Evolutionary conservation across 1,140 invertebrate genomes (phyloP).

Genomic region (Pseudomyrmex sp.): DNA sequence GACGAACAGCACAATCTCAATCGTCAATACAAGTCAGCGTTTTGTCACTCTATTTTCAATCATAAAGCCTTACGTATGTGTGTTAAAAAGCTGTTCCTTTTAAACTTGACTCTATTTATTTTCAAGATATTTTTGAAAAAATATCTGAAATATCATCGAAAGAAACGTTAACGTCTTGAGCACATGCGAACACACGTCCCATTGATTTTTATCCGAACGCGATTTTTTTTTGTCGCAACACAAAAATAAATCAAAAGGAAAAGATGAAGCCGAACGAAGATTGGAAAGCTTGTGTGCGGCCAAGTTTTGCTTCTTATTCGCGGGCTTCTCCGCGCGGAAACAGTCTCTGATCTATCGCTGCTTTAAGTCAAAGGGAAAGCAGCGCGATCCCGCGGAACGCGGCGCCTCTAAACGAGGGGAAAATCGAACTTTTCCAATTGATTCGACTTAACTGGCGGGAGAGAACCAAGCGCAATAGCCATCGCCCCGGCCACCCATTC

Average conservation of each 20-base stretch:
- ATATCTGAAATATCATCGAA: background rate
- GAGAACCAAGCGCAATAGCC: conserved; percentile 59
- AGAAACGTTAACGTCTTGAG: background rate
- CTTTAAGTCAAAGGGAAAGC: conserved; percentile 70
- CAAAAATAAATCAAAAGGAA: conserved; percentile 31
- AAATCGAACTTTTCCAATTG: conserved; percentile 78
- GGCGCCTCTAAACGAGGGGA: conserved; percentile 71
- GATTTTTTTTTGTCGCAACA: background rate
- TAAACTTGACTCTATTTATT: no score
- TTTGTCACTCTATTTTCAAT: background rate
- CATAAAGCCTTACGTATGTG: no score
- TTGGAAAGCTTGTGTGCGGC: conserved; percentile 48
- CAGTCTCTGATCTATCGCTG: conserved; percentile 74
- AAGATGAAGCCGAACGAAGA: conserved; percentile 45
- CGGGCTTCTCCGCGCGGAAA: conserved; percentile 64
- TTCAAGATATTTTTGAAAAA: background rate
- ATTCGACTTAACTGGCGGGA: conserved; percentile 73
- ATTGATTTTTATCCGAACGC: conserved; percentile 40
- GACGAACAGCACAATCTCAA: conserved; percentile 17
- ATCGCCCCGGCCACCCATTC: conserved; percentile 45
- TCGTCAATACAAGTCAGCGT: conserved; percentile 17
- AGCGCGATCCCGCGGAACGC: conserved; percentile 66
- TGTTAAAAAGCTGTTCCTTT: no score
- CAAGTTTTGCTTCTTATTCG: conserved; percentile 66
- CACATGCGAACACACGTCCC: conserved; percentile 2